Evolutionary conservation across 2,113 vertebrate species (phyloP), one percentile per base, ranked within the genome.

Genomic region (Gila orcuttii): DNA sequence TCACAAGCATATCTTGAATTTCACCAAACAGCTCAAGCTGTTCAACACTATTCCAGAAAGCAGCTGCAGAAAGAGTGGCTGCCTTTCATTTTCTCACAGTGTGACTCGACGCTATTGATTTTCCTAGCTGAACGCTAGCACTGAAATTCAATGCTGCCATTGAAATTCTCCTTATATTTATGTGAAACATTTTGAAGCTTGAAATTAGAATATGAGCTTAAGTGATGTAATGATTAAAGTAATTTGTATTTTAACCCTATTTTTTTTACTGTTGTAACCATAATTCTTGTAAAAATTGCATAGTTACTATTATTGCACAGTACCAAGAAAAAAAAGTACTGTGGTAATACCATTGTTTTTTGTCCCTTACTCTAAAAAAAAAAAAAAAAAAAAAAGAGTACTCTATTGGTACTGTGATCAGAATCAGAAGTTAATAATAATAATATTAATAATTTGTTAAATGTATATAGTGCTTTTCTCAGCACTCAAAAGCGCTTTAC

Each of bases 1-100:
- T 80, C 59, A 80, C 78, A 64, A 64, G 78, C n/a, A 17, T 80
- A 80, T 80, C 57, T 80, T 80, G 59, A 64, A 80, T 80, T 80
- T 80, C 59, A 80, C 36, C 78, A 28, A 64, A 80, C 36, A 39
- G 39, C n/a, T 80, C 78, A 47, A 80, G n/a, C 23, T 80, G 59
- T 64, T 80, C 59, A 45, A 19, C 33, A 45, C 39, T n/a, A 36
- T 64, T 80, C 78, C 36, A 47, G 36, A 80, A 80, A 64, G 78
- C 78, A 80, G 78, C 78, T 80, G 59, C 9, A 45, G 77, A 79
- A n/a, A 62, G 77, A 60, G 77, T 39, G 77, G 33, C 57, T 6
- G 57, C 12, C 78, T 80, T 80, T 80, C 3, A 45, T 80, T 80
- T 80, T 80, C 39, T 80, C 15, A 64, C 36, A n/a, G 57, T 45